Percentiles rank a stretch among this genome's conserved stretches.
These are phyloP conservation scores for Vandiemenella viatica DNA, from an alignment of 2,888 invertebrate genomes.

Conservation along the genomic window DNA sequence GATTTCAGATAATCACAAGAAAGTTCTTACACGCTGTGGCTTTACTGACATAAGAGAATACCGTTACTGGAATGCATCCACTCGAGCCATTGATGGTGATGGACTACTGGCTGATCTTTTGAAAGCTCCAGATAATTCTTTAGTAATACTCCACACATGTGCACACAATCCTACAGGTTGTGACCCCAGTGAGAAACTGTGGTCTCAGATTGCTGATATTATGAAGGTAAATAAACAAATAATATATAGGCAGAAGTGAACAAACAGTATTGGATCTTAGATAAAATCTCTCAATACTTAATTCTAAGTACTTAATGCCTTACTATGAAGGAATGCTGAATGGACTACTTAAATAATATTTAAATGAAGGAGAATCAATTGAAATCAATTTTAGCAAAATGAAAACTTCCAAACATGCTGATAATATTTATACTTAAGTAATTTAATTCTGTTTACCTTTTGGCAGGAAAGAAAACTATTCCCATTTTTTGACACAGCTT, in stretches of 20 bases:
- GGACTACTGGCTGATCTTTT: slow-evolving; percentile 41
- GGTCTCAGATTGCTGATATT: slow-evolving; percentile 75
- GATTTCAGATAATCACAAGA: slow-evolving; percentile 86
- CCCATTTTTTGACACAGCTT: slow-evolving; percentile 6
- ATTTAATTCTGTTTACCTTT: no score
- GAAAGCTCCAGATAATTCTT: slow-evolving; percentile 37
- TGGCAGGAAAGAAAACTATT: slow-evolving; percentile 5
- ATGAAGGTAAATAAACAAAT: slow-evolving; percentile 47
- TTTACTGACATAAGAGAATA: slow-evolving; percentile 67
- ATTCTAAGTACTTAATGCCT: no score
- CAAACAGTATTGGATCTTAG: no score
- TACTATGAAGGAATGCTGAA: no score
- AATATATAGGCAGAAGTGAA: no score
- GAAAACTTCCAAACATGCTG: no score
- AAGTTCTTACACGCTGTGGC: slow-evolving; percentile 72
- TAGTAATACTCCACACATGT: slow-evolving; percentile 81
- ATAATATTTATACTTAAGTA: no score
- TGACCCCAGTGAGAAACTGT: slow-evolving; percentile 87
- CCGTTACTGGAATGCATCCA: slow-evolving; percentile 75
- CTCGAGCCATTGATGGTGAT: slow-evolving; percentile 55
- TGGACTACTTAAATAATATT: no score
- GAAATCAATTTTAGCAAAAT: no score
- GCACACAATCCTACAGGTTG: slow-evolving; percentile 98
- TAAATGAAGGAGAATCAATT: no score
- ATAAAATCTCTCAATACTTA: no score